phyloP scores from a whole-genome alignment of 2,888 invertebrate genomes.

The Cerastis leucographa region DNA sequence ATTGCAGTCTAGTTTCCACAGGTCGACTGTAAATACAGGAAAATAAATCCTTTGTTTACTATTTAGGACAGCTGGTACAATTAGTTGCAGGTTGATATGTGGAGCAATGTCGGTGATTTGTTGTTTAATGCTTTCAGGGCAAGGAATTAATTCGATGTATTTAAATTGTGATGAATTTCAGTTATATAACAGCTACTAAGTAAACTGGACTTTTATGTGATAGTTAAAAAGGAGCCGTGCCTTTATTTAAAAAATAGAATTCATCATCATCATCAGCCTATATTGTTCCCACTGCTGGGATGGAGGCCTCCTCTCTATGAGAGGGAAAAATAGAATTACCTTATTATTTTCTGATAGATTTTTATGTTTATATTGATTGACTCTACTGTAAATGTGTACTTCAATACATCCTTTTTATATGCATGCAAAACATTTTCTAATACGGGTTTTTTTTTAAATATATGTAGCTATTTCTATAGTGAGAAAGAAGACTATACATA shows the following conservation, averaged over 20 bases:
- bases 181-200: conserved; percentile 14
- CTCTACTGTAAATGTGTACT: neutral
- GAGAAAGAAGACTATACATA: too few species aligned
- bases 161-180: neutral
- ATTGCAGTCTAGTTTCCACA: conserved; percentile 27
- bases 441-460: too few species aligned
- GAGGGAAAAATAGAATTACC: neutral
- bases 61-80: conserved; percentile 46
- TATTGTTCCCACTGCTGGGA: too few species aligned
- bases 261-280: too few species aligned
- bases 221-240: neutral
- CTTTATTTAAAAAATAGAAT: neutral
- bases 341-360: neutral
- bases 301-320: too few species aligned
- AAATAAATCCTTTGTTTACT: conserved; percentile 56
- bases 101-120: conserved; percentile 51
- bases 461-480: too few species aligned
- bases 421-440: neutral
- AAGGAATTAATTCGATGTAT: conserved; percentile 27
- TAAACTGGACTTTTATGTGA: neutral
- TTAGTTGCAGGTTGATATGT: conserved; percentile 47
- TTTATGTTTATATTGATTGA: neutral
- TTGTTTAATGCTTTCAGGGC: conserved; percentile 21
- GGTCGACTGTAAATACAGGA: conserved; percentile 41
- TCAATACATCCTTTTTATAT: neutral